Percentiles rank a stretch among this genome's conserved stretches.
Conservation (phyloP, 2,113 vertebrate species). For the Apteryx mantelli region DNA sequence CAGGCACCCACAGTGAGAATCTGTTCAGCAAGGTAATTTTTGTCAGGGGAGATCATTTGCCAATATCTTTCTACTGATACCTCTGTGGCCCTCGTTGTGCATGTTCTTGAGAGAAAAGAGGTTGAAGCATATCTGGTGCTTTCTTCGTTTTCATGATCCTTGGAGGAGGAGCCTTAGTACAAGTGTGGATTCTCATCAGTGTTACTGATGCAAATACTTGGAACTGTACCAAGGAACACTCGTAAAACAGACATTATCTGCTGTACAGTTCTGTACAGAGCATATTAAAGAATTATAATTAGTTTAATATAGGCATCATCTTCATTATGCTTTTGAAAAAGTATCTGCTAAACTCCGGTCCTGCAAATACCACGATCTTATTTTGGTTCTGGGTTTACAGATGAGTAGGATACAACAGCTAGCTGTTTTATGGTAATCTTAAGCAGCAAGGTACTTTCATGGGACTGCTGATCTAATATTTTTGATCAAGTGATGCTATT, state of each 20-base stretch:
- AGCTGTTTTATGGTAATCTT: background rate
- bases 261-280: background rate
- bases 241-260: background rate
- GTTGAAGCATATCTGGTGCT: background rate
- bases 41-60: background rate
- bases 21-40: background rate
- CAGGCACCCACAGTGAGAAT: background rate
- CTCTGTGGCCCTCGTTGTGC: background rate
- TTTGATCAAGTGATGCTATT: background rate
- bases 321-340: background rate
- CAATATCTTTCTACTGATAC: background rate
- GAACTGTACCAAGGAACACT: background rate
- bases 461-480: background rate
- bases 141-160: rapidly evolving
- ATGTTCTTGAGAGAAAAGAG: background rate
- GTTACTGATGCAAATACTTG: background rate
- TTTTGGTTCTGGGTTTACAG: background rate
- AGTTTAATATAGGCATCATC: background rate
- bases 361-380: background rate
- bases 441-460: background rate
- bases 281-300: background rate
- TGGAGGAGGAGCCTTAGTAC: background rate
- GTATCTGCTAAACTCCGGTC: background rate
- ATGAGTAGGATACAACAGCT: background rate
- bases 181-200: rapidly evolving